A percentile compares a stretch with the other conserved stretches of the same genome.
Evolutionary conservation across 1,140 invertebrate species (phyloP).

Genomic region (Drosophila punjabiensis): DNA sequence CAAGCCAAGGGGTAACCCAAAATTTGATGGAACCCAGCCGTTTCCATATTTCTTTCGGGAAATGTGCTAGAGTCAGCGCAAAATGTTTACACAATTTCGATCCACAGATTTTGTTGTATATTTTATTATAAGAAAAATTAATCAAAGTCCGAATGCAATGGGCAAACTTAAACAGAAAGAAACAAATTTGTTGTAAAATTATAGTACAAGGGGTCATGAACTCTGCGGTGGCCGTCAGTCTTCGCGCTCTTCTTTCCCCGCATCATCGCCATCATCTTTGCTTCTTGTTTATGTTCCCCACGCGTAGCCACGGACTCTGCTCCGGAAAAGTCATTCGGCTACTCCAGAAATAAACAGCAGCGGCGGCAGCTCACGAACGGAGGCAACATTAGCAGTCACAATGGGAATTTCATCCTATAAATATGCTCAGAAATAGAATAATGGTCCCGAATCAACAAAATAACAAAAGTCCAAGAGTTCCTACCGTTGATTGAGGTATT

Average conservation of each 20-base stretch:
- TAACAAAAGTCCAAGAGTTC: constrained; percentile 34
- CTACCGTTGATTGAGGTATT: constrained; percentile 60
- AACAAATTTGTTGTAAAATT: constrained; percentile 35
- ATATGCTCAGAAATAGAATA: constrained; percentile 73
- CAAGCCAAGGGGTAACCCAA: constrained; percentile 25
- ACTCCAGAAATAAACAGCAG: constrained; percentile 78
- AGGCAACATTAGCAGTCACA: constrained; percentile 21
- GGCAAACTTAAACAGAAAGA: constrained; percentile 19
- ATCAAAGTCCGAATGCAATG: constrained; percentile 21
- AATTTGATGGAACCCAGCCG: constrained; percentile 64
- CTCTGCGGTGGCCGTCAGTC: constrained; percentile 46
- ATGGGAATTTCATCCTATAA: constrained; percentile 60
- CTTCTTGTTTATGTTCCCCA: constrained; percentile 71
- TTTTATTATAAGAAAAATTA: constrained; percentile 24
- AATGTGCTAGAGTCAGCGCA: not conserved
- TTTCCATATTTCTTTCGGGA: constrained; percentile 8
- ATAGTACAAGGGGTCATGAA: constrained; percentile 66
- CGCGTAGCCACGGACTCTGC: constrained; percentile 56
- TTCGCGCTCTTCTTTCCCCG: not conserved
- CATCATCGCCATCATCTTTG: constrained; percentile 10
- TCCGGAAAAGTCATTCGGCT: constrained; percentile 81
- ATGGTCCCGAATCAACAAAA: constrained; percentile 29
- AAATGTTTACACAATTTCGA: constrained; percentile 61
- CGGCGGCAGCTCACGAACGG: constrained; percentile 22
- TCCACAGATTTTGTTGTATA: constrained; percentile 8